Conservation (phyloP, 2,113 vertebrate species). For the Lontra canadensis region DNA sequence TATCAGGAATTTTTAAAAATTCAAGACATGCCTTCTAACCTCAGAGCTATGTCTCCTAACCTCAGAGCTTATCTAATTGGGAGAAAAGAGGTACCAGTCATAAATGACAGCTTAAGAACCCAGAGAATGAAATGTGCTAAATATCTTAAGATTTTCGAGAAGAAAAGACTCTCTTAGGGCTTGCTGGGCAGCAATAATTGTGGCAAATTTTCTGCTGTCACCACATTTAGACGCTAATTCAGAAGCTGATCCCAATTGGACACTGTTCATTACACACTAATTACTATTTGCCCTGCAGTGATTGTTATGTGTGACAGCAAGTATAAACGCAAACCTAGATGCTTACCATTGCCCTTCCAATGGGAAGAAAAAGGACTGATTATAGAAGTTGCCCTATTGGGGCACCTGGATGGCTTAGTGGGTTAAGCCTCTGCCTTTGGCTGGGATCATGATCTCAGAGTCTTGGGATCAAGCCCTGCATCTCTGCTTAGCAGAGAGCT, state of each 20-base stretch:
- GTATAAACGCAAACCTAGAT: background rate
- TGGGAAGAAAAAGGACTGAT: background rate
- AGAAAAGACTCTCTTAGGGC: background rate
- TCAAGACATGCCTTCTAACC: background rate
- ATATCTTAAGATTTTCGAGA: background rate
- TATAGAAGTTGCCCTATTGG: background rate
- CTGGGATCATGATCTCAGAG: too few species aligned
- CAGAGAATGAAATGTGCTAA: conserved; percentile 13
- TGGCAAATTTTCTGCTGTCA: conserved; percentile 51
- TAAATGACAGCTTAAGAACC: background rate
- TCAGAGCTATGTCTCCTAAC: background rate
- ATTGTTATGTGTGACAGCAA: background rate
- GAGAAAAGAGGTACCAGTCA: background rate
- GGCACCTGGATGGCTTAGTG: too few species aligned
- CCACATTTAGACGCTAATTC: conserved; percentile 49
- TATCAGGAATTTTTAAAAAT: background rate
- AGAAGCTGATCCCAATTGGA: conserved; percentile 52
- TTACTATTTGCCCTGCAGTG: conserved; percentile 58
- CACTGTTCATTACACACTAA: conserved; percentile 66
- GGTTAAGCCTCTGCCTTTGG: too few species aligned
- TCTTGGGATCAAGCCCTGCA: too few species aligned
- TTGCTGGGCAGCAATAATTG: background rate
- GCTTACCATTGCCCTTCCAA: background rate
- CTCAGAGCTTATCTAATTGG: background rate
- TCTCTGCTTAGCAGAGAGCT: too few species aligned